Evolutionary conservation across 2,888 invertebrate species (phyloP).

Genomic region (Acrobasis suavella): DNA sequence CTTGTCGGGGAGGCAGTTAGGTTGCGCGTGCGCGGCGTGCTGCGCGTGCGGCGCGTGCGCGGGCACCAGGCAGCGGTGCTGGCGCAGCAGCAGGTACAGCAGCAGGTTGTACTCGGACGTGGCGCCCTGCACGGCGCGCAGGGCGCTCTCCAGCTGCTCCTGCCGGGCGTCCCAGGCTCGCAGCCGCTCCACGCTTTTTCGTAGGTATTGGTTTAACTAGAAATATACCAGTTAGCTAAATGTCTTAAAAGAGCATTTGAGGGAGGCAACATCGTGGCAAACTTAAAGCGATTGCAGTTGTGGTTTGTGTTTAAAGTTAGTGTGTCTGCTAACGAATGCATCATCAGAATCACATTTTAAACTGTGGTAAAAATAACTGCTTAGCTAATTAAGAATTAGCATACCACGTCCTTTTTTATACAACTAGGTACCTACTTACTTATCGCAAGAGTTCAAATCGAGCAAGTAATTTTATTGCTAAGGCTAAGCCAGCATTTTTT

Average conservation of each 20-base stretch:
- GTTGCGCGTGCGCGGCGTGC: constrained; percentile 34
- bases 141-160: constrained; percentile 57
- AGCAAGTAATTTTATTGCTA: too few relatives aligned
- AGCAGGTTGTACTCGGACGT: constrained; percentile 68
- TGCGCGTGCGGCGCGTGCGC: constrained; percentile 25
- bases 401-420: too few relatives aligned
- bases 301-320: too few relatives aligned
- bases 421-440: too few relatives aligned
- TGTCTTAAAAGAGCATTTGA: background rate
- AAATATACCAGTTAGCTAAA: constrained; percentile 11
- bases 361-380: too few relatives aligned
- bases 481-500: too few relatives aligned
- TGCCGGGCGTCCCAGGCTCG: constrained; percentile 59
- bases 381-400: too few relatives aligned
- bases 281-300: too few relatives aligned
- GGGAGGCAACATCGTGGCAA: too few relatives aligned
- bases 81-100: constrained; percentile 59
- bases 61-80: constrained; percentile 47
- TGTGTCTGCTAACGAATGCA: too few relatives aligned
- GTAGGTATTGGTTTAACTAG: constrained; percentile 53
- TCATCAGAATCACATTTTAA: too few relatives aligned
- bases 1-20: constrained; percentile 49
- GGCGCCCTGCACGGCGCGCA: constrained; percentile 60
- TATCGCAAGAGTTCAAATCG: too few relatives aligned
- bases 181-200: constrained; percentile 52